These are phyloP conservation scores for Cliona cf. orientalis DNA, from an alignment of 37 sponge, comb jelly and placozoan species.

Conservation along the genomic window DNA sequence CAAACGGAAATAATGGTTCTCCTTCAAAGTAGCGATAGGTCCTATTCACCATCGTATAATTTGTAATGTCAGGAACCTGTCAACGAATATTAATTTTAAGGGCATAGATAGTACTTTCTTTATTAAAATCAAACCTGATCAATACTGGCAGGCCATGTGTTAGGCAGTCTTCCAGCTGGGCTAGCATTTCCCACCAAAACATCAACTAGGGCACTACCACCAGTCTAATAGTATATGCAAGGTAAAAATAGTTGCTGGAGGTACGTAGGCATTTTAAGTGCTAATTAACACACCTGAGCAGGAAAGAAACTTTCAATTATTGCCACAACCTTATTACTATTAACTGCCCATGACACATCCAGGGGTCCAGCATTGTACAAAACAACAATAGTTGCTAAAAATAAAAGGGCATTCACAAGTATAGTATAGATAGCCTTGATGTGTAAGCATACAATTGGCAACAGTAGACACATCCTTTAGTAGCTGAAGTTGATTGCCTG, in stretches of 20 bases:
- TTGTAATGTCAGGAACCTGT: conserved; percentile 43
- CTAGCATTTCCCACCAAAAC: conserved; percentile 35
- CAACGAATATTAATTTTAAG: not conserved
- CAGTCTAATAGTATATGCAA: conserved; percentile 4
- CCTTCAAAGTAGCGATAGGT: conserved; percentile 64
- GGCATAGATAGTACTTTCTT: not conserved
- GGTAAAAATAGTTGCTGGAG: not conserved
- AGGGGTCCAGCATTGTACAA: conserved; percentile 71
- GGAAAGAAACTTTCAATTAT: conserved; percentile 64
- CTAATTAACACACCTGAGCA: conserved; percentile 47
- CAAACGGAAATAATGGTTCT: conserved; percentile 59
- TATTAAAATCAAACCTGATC: conserved; percentile 18
- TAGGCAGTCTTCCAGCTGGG: conserved; percentile 63
- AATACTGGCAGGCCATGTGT: conserved; percentile 66
- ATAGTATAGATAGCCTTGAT: not conserved
- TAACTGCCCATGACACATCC: conserved; percentile 57
- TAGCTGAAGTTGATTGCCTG: conserved; percentile 57
- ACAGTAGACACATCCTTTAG: conserved; percentile 35
- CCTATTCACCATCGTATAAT: conserved; percentile 65
- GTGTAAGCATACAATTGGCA: not conserved
- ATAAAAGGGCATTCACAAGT: not conserved
- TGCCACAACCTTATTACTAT: conserved; percentile 24
- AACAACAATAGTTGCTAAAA: conserved; percentile 25
- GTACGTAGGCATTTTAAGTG: too few species aligned
- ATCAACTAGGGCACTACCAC: conserved; percentile 32